phyloP scores from a whole-genome alignment of 2,113 vertebrate genomes.

The Phycodurus eques region DNA sequence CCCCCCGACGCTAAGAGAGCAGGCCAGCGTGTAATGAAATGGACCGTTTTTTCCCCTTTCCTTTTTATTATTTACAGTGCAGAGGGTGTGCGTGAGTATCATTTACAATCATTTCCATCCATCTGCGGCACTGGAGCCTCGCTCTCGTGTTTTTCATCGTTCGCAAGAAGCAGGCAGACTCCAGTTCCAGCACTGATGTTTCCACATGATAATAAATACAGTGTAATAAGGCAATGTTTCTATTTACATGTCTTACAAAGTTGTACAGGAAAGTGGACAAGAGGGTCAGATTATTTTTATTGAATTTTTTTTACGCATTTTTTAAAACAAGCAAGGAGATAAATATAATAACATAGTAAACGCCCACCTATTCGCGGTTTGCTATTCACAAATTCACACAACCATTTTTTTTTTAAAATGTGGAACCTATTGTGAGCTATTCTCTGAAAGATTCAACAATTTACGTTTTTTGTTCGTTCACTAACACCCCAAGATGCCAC shows the following conservation, averaged over 20 bases:
- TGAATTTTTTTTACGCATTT: conserved; percentile 11
- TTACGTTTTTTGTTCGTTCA: too few species aligned
- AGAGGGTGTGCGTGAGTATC: conserved; percentile 51
- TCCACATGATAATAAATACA: conserved; percentile 53
- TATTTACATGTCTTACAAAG: conserved; percentile 74
- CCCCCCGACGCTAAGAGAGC: too few species aligned
- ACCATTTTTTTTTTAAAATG: not conserved
- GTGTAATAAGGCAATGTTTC: conserved; percentile 65
- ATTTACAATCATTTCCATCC: conserved; percentile 57
- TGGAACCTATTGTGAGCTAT: too few species aligned
- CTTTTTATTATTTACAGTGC: conserved; percentile 67
- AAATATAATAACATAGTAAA: conserved; percentile 9
- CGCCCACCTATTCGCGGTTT: not conserved
- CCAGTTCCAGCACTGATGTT: conserved; percentile 42
- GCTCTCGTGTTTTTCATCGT: conserved; percentile 23
- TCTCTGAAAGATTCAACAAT: not conserved
- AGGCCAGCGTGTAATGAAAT: conserved; percentile 54
- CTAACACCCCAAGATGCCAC: too few species aligned
- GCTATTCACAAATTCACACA: not conserved
- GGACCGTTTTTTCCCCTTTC: not conserved
- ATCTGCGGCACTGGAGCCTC: conserved; percentile 37
- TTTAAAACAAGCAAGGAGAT: conserved; percentile 26
- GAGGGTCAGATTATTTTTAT: not conserved
- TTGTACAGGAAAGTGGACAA: conserved; percentile 61
- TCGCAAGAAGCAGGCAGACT: conserved; percentile 17